phyloP scores from a whole-genome alignment of 2,113 vertebrate genomes.

The Rhagologus leucostigma region DNA sequence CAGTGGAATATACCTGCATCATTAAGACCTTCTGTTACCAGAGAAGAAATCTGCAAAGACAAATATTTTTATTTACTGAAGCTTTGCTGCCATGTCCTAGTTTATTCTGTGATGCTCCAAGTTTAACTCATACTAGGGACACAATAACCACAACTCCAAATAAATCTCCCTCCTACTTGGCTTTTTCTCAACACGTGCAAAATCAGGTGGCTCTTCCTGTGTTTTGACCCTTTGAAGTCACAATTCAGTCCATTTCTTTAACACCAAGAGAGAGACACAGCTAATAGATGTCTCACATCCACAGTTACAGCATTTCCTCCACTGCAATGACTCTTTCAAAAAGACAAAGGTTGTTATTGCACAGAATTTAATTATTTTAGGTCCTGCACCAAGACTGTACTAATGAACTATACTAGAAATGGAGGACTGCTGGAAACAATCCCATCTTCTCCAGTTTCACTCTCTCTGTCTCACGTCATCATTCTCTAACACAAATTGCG shows the following conservation, averaged over 20 bases:
- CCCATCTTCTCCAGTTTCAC: not conserved
- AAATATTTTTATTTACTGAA: not conserved
- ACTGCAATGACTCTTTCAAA: not conserved
- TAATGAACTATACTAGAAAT: not conserved
- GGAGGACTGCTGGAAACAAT: not conserved
- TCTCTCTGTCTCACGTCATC: not conserved
- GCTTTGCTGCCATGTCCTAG: not conserved
- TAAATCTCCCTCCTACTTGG: not conserved
- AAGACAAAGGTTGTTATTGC: not conserved
- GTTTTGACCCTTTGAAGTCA: not conserved
- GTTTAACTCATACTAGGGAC: not conserved
- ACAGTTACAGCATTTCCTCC: not conserved
- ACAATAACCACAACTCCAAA: not conserved
- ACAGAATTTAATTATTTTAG: not conserved
- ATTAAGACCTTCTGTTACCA: not conserved
- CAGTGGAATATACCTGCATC: not conserved
- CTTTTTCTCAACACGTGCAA: not conserved
- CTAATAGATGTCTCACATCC: not conserved
- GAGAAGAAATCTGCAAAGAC: not conserved
- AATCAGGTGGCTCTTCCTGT: not conserved
- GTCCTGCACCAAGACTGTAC: not conserved
- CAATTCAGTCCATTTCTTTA: not conserved
- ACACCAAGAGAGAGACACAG: not conserved
- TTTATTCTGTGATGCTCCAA: not conserved
- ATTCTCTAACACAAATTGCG: not conserved